Conservation (phyloP, 2,888 invertebrate genomes). For the Lycocerus yunnanus region DNA sequence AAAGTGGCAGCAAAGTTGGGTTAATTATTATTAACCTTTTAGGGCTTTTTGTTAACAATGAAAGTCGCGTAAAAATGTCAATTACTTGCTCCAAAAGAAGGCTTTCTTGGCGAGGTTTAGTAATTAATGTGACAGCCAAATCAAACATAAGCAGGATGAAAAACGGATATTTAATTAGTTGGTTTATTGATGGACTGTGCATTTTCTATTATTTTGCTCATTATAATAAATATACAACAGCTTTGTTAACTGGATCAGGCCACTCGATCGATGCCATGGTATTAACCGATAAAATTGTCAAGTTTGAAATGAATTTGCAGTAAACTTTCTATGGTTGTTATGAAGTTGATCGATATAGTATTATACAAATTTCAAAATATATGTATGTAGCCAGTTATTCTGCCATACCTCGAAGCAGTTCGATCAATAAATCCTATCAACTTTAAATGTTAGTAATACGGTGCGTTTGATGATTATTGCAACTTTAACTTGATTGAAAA, state of each 20-base stretch:
- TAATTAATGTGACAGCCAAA: background rate
- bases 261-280: background rate
- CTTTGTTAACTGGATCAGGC: background rate
- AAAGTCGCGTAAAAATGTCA: background rate
- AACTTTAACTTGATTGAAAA: slow-evolving; percentile 3
- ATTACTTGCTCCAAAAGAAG: background rate
- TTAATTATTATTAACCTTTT: background rate
- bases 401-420: background rate
- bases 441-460: background rate
- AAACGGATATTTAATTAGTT: background rate
- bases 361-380: background rate
- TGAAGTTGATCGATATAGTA: background rate
- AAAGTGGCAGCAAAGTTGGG: background rate
- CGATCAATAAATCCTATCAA: slow-evolving; percentile 5
- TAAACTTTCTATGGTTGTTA: background rate
- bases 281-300: background rate
- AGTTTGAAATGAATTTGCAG: background rate
- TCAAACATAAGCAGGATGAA: background rate
- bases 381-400: background rate
- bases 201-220: background rate
- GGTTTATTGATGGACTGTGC: background rate
- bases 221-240: background rate
- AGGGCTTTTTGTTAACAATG: background rate
- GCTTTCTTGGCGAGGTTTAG: background rate
- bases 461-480: slow-evolving; percentile 3